Base-by-base conservation (phyloP, 2,888 invertebrate species). In the Phragmatobia fuliginosa region DNA sequence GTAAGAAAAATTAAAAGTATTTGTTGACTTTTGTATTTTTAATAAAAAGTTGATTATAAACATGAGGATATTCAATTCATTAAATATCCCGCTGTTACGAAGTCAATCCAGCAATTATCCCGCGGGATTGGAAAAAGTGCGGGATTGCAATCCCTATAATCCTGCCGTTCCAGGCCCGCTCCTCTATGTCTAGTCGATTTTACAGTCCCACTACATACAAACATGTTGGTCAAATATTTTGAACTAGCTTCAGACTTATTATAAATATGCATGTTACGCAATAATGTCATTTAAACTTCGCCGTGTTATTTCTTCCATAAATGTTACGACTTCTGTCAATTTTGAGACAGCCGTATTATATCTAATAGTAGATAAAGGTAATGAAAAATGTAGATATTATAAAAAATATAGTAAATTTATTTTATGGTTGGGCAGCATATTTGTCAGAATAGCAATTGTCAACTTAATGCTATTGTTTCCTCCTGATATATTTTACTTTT, bases 181-280 rank as follows among this genome's bases (percentile, higher is more conserved):
- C 28, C 14, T 45, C 58, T 70, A 49, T 33, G 38, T 60, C 65
- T 65, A 70, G 38, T 33, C 64, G 31, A 68, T 49, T 49, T 64
- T 64, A 69, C 56, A 61, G 65, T 56, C 56, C 10, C 52, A 28
- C 38, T 41, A 18, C 25, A 25, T 58, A 63, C 32, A 18, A 21
- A 18, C 25, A n/a, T 31, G 21, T 45, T 7, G n/a, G 21, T 33
- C 10, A 60, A 33, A 56, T 56, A 56, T 52, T 25, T 25, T 5
- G 28, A 56, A 11, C 6, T 16, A 14, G 28, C 21, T 32, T 33
- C n/a, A 10, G n/a, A 33, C n/a, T 0, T 45, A 49, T 36, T 33
- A 32, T 60, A 49, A 60, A 66, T 66, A 60, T 38, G 60, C 33
- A 18, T 32, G 33, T 49, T 66, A 41, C 25, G 33, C 3, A 59